phyloP scores from a whole-genome alignment of 2,113 vertebrate species.

The Rostratula benghalensis region DNA sequence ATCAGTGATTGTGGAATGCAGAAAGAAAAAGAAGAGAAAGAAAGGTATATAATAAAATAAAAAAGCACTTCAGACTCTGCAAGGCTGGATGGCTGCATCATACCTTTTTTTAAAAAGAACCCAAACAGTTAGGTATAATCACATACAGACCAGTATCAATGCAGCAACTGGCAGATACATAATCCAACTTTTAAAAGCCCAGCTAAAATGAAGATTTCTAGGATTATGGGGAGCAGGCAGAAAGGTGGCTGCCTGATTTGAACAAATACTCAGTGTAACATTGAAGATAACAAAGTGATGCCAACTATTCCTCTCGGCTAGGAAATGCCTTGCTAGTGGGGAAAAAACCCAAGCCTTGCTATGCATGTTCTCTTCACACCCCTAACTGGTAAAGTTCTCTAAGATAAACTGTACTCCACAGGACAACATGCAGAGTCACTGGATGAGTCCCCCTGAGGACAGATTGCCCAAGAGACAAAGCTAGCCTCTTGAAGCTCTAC shows the following conservation, averaged over 20 bases:
- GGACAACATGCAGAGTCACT: neutral
- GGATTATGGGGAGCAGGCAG: neutral
- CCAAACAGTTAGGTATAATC: neutral
- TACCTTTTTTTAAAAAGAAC: fast-evolving
- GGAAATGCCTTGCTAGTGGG: neutral
- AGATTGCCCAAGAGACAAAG: neutral
- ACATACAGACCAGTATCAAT: neutral
- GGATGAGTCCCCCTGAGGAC: neutral
- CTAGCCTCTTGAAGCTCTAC: neutral
- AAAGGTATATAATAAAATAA: neutral
- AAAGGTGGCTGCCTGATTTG: neutral
- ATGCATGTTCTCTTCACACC: neutral
- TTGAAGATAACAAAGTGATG: neutral
- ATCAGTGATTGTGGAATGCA: neutral
- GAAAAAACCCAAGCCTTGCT: neutral
- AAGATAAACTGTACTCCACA: neutral
- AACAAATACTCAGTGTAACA: neutral
- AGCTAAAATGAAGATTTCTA: neutral
- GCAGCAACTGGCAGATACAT: neutral
- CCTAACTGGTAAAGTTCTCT: neutral
- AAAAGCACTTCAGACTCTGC: neutral
- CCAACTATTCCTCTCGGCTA: neutral
- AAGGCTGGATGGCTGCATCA: neutral
- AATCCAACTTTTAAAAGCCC: neutral
- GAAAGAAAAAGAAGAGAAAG: neutral